Conservation (phyloP, 2,113 vertebrate genomes). For the Phrynosoma blainvillii region DNA sequence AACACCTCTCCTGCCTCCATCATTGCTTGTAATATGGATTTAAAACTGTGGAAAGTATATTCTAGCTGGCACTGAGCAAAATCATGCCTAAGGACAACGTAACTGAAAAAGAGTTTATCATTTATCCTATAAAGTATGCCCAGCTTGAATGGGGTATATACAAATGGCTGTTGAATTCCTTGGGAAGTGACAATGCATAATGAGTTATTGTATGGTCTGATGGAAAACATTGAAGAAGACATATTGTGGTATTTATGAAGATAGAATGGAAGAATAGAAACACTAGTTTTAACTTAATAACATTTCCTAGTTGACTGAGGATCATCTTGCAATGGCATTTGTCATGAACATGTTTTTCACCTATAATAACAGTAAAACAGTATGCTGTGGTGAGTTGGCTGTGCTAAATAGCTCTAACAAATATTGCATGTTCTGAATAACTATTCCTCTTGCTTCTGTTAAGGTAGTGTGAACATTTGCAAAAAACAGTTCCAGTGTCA, state of each 20-base stretch:
- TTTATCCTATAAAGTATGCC: conserved; percentile 15
- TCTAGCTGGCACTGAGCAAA: conserved; percentile 45
- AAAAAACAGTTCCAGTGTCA: no score
- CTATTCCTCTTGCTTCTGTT: no score
- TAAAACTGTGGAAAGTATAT: conserved; percentile 33
- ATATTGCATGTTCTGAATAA: no score
- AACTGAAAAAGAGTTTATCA: conserved; percentile 41
- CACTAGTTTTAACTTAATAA: no score
- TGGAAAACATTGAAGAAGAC: background rate
- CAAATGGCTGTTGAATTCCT: background rate
- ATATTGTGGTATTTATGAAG: background rate
- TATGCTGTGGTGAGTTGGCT: no score
- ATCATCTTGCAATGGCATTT: no score
- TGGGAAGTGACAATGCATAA: background rate
- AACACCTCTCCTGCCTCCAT: no score
- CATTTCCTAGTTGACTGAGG: no score
- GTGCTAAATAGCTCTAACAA: no score
- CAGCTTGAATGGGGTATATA: conserved; percentile 2
- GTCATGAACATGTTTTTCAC: no score
- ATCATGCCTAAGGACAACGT: conserved; percentile 33
- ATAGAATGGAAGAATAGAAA: background rate
- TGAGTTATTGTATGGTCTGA: background rate
- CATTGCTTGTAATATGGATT: conserved; percentile 1
- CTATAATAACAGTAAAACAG: no score
- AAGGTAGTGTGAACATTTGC: no score